phyloP scores from a whole-genome alignment of 2,113 vertebrate genomes.

The Antechinus stuartii region DNA sequence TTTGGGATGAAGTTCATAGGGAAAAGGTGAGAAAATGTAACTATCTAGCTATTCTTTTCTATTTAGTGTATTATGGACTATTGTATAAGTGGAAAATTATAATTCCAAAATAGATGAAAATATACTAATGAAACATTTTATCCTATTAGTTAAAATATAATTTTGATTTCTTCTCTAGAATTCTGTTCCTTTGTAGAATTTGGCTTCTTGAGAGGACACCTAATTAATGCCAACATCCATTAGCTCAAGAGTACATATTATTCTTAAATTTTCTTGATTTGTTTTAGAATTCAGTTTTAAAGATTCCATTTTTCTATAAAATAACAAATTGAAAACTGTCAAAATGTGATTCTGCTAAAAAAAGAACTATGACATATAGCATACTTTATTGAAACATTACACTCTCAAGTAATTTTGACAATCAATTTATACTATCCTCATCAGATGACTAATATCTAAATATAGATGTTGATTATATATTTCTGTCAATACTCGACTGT shows the following conservation, averaged over 20 bases:
- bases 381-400: neutral
- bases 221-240: neutral
- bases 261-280: slow-evolving; percentile 10
- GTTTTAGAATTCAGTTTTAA: neutral
- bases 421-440: neutral
- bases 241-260: neutral
- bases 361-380: neutral
- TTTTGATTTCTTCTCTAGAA: neutral
- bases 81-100: neutral
- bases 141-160: neutral
- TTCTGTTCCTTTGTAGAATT: neutral
- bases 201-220: neutral
- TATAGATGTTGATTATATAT: neutral
- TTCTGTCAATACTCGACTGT: neutral
- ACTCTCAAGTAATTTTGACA: neutral
- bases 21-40: neutral
- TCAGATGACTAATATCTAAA: neutral
- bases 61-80: neutral
- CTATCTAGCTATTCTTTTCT: neutral
- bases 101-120: neutral
- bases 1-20: neutral
- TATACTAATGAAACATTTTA: neutral
- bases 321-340: neutral
- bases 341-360: neutral
- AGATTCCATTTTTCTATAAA: neutral